phyloP scores from a whole-genome alignment of 1,140 invertebrate genomes.

The Polyergus mexicanus region DNA sequence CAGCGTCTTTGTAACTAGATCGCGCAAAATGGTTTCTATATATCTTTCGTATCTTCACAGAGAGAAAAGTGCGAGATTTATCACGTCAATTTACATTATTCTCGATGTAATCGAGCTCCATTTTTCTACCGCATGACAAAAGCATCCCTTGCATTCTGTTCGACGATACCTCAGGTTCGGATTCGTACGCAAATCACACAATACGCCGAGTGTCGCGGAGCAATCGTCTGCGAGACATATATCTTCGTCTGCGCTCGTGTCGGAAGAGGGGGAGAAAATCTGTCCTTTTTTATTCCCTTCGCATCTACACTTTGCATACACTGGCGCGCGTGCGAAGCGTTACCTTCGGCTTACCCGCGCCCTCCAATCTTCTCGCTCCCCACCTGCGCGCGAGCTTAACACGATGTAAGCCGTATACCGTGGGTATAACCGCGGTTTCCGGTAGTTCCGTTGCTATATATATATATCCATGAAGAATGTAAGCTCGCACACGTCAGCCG shows the following conservation, averaged over 20 bases:
- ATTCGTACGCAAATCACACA: constrained; percentile 47
- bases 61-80: constrained; percentile 40
- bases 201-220: constrained; percentile 43
- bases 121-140: constrained; percentile 56
- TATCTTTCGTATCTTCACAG: constrained; percentile 27
- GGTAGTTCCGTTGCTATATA: constrained; percentile 66
- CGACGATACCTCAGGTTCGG: constrained; percentile 39
- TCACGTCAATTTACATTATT: constrained; percentile 59
- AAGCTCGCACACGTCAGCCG: constrained; percentile 63
- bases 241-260: constrained; percentile 32
- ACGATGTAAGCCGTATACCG: constrained; percentile 72
- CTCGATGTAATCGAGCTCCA: constrained; percentile 34
- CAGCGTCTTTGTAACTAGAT: constrained; percentile 33
- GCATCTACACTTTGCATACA: constrained; percentile 36
- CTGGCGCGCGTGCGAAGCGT: constrained; percentile 27
- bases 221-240: constrained; percentile 51
- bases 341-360: constrained; percentile 5
- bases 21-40: constrained; percentile 39
- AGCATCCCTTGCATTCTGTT: constrained; percentile 35
- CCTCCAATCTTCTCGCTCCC: constrained; percentile 1
- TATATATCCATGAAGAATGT: constrained; percentile 79
- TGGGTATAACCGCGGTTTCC: constrained; percentile 67
- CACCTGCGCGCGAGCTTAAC: constrained; percentile 67
- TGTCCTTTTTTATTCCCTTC: background rate
- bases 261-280: background rate